Conservation (phyloP, 2,797 vertebrate genomes). For the Saxicola maurus region DNA sequence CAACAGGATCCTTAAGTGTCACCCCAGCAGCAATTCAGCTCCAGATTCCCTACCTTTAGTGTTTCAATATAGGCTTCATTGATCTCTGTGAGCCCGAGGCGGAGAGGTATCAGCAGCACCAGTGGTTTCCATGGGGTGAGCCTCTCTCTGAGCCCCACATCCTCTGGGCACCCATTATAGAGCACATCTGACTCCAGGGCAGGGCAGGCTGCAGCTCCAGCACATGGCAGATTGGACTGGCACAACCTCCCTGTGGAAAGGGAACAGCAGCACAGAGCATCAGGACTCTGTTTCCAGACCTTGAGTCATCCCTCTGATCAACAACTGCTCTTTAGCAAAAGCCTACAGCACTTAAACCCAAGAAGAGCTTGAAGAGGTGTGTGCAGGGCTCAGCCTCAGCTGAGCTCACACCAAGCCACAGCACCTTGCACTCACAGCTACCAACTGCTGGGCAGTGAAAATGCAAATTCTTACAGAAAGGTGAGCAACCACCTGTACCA, state of each 20-base stretch:
- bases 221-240: constrained; percentile 74
- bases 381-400: neutral
- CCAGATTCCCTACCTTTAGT: constrained; percentile 81
- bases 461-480: neutral
- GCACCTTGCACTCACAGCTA: neutral
- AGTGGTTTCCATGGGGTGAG: constrained; percentile 85
- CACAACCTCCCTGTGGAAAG: constrained; percentile 82
- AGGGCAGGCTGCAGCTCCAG: constrained; percentile 67
- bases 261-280: constrained; percentile 13
- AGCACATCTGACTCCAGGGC: constrained; percentile 58
- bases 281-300: neutral
- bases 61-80: constrained; percentile 97
- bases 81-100: constrained; percentile 94
- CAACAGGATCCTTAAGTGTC: neutral
- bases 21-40: neutral
- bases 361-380: neutral
- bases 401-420: neutral
- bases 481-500: neutral
- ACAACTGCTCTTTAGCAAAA: neutral
- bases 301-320: neutral
- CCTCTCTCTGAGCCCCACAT: constrained; percentile 72
- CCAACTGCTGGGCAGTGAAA: neutral
- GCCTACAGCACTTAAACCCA: neutral
- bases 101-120: constrained; percentile 94
- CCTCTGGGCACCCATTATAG: constrained; percentile 84